Base-by-base conservation (phyloP, 2,113 vertebrate species). In the Tonatia bakeri region DNA sequence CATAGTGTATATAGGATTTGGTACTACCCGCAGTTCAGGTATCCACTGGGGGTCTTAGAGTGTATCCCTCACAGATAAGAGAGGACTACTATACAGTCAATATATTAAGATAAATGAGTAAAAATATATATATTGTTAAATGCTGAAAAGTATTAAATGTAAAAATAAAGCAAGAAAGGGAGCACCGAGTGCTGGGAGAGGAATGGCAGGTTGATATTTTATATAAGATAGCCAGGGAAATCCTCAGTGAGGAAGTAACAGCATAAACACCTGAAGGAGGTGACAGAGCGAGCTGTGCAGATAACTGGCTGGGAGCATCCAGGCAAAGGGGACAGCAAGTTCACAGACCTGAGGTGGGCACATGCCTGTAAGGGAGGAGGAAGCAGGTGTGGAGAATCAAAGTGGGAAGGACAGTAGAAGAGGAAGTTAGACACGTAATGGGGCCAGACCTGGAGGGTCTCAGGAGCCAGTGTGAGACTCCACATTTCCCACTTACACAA, bases 81-180 rank as follows among this genome's bases (percentile, higher is more conserved):
- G 33, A 20, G 50, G 17, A 54, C 3, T 24, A 15, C 33, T 54
- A 20, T 79, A 20, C 1, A 77, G 36, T 31, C 38, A 56, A 4
- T 65, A 45, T 14, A 19, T 43, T 64, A 76, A 70, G 24, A 59
- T 73, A 90, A 87, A 45, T 87, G 52, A 85, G 33, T 89, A 52
- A 64, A 9, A 19, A 26, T 24, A 36, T 45, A 26, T 12, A 33
- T 9, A 36, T 2, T 20, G 65, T 38, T 24, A 72, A 36, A 38
- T 31, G 47, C 38, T 52, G 17, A 90, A 89, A 50, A 6, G 28
- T 28, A 31, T 45, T 40, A 73, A 88, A 24, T 40, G 56, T 77
- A 90, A 76, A 90, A 95, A 72, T 94, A 76, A 88, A 91, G 16
- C 20, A 67, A 17, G 22, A 65, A 77, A 70, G 17, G 1, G 12